phyloP scores from a whole-genome alignment of 1,140 invertebrate species.

The Antheraea mylitta region DNA sequence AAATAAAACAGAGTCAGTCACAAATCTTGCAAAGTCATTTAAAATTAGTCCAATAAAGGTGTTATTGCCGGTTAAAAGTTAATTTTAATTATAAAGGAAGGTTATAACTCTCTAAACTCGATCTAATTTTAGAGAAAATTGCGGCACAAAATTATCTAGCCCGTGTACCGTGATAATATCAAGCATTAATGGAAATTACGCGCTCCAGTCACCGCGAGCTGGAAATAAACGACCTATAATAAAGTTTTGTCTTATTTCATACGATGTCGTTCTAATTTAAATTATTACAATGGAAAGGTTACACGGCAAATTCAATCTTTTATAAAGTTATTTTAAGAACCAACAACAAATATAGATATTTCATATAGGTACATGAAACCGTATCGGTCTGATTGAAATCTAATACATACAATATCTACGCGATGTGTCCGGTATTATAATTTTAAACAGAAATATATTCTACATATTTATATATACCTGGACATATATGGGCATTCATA shows the following conservation, averaged over 20 bases:
- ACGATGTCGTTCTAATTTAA: neutral
- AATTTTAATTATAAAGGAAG: constrained; percentile 4
- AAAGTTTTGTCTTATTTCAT: constrained; percentile 1
- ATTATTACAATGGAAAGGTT: too few relatives aligned
- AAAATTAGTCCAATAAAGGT: constrained; percentile 6
- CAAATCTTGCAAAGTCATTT: neutral
- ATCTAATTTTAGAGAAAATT: constrained; percentile 1
- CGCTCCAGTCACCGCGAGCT: neutral
- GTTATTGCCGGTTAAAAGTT: neutral
- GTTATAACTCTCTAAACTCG: neutral
- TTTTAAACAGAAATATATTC: too few relatives aligned
- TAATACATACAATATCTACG: too few relatives aligned
- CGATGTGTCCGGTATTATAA: too few relatives aligned
- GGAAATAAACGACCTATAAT: neutral
- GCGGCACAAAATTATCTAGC: constrained; percentile 1
- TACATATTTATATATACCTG: too few relatives aligned
- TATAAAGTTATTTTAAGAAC: too few relatives aligned
- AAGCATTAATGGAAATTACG: constrained; percentile 7
- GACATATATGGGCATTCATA: too few relatives aligned
- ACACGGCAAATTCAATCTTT: too few relatives aligned
- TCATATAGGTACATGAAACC: too few relatives aligned
- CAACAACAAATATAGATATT: too few relatives aligned
- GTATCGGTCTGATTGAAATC: too few relatives aligned
- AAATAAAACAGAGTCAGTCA: neutral
- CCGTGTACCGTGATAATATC: constrained; percentile 6